Base-by-base conservation (phyloP, 2,888 invertebrate species). In the Arge pagana region DNA sequence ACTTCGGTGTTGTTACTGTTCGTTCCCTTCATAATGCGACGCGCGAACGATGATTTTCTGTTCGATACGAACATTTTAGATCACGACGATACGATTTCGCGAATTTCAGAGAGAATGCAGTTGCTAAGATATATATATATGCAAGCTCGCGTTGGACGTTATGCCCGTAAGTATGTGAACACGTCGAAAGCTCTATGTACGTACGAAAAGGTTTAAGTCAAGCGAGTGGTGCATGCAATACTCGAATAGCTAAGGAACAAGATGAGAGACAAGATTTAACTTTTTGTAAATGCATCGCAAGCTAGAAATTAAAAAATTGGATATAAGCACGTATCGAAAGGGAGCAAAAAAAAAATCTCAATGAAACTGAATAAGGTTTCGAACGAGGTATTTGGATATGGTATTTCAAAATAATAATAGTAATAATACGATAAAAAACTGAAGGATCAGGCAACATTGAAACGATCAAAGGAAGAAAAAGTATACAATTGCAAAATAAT, bases 361-460 rank as follows among this genome's bases (percentile, higher is more conserved):
- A 33, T 19, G n/a, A 63, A 67, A 51, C 66, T 60, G 59, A 59
- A 61, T 60, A 50, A 65, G 55, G 60, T 61, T 56, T 15, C 39
- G 55, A 61, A n/a, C n/a, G n/a, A 16, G 23, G 67, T 64, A 67
- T 57, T 59, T 63, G 62, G 67, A 63, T 63, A 54, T 60, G 57
- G 61, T 42, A 51, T 43, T 51, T 61, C 40, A 58, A 41, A 48
- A 55, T 50, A 54, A 55, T 58, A 56, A 58, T 24, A 59, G 79
- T 78, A 79, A 55, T 78, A 77, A 79, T 78, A 53, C 79, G 78
- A 77, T 79, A 80, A 78, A 76, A 77, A 67, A 61, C 68, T 68
- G 76, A 70, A 78, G 79, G 76, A 78, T 77, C 79, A 81, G 82
- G 82, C 81, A 82, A 82, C 78, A 80, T 80, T 80, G 80, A 79